A percentile compares a stretch with the other conserved stretches of the same genome.
Evolutionary conservation across 2,888 invertebrate genomes (phyloP).

Genomic region (Melanargia galathea): DNA sequence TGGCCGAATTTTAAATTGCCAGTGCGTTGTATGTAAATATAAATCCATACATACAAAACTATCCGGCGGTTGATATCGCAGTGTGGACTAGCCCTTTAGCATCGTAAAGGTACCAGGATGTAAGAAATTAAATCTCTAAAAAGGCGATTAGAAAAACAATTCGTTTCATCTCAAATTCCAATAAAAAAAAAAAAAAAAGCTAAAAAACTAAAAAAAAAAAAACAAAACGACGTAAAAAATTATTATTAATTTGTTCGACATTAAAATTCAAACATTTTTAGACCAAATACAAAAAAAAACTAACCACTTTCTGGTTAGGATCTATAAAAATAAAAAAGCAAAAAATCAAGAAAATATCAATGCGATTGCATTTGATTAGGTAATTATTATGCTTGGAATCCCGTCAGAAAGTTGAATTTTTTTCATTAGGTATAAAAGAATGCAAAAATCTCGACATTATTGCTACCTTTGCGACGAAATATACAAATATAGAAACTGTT

Average conservation of each 20-base stretch:
- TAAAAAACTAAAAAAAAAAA: background rate
- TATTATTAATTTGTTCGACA: background rate
- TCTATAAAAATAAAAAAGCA: background rate
- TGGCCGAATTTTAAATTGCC: background rate
- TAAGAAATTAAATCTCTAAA: background rate
- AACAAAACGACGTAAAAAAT: background rate
- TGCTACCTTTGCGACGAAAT: conserved; percentile 78
- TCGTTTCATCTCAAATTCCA: background rate
- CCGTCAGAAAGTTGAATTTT: background rate
- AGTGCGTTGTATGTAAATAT: background rate
- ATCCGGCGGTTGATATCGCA: background rate
- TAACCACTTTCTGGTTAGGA: background rate
- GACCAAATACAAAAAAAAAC: background rate
- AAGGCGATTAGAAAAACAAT: background rate
- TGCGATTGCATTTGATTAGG: background rate
- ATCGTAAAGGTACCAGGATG: background rate
- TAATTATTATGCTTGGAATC: background rate
- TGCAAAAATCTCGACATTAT: conserved; percentile 50
- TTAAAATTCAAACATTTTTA: background rate
- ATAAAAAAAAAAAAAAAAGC: background rate
- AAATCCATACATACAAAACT: background rate
- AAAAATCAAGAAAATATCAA: background rate
- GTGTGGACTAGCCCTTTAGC: background rate
- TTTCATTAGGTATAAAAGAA: background rate
- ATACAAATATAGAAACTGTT: conserved; percentile 71